Conservation (phyloP, 2,888 invertebrate genomes). For the Himalopsyche anomala region DNA sequence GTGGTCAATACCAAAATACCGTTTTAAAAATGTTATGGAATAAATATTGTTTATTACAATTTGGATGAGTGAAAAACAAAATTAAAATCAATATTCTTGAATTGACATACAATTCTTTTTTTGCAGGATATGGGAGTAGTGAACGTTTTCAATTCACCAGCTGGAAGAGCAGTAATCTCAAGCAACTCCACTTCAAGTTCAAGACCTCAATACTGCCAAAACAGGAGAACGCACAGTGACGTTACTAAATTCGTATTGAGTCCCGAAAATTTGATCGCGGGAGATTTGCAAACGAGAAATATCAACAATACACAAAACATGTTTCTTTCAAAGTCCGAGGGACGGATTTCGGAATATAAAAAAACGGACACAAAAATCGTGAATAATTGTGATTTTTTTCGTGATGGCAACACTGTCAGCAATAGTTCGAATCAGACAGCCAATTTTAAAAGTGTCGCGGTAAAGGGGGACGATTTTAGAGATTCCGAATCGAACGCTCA, state of each 20-base stretch:
- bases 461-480: slow-evolving; percentile 28
- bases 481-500: not conserved
- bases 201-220: slow-evolving; percentile 25
- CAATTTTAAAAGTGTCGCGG: slow-evolving; percentile 11
- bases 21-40: too few relatives aligned
- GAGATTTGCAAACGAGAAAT: slow-evolving; percentile 35
- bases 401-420: not conserved
- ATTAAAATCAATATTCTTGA: too few relatives aligned
- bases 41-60: too few relatives aligned
- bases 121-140: slow-evolving; percentile 62
- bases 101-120: not conserved
- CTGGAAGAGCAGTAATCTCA: slow-evolving; percentile 62
- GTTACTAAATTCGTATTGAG: slow-evolving; percentile 59
- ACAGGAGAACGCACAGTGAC: slow-evolving; percentile 51
- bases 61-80: too few relatives aligned
- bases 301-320: slow-evolving; percentile 35
- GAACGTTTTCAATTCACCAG: slow-evolving; percentile 64
- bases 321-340: slow-evolving; percentile 19
- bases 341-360: slow-evolving; percentile 8
- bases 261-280: slow-evolving; percentile 54
- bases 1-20: too few relatives aligned
- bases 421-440: slow-evolving; percentile 8
- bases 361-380: not conserved
- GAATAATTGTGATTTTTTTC: slow-evolving; percentile 40
- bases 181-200: slow-evolving; percentile 40